Percentiles rank a stretch among this genome's conserved stretches.
Evolutionary conservation across 2,888 invertebrate species (phyloP).

Genomic region (Bedellia somnulentella): DNA sequence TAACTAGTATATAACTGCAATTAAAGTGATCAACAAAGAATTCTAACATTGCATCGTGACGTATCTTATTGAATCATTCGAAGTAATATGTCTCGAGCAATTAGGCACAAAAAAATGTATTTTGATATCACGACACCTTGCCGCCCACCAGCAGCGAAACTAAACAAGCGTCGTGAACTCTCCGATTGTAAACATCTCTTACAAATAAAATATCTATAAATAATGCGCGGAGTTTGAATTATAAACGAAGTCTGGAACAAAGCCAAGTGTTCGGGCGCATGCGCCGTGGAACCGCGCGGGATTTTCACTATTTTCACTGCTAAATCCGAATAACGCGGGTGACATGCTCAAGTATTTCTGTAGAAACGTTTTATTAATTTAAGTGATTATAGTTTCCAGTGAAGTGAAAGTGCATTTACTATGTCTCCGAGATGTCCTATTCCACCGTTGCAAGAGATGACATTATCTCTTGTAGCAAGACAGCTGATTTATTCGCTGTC

Average conservation of each 20-base stretch:
- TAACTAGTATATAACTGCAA: no score
- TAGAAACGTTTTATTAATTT: no score
- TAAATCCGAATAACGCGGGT: conserved; percentile 21
- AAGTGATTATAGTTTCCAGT: conserved; percentile 14
- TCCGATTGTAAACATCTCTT: conserved; percentile 42
- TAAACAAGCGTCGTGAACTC: conserved; percentile 24
- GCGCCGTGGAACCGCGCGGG: conserved; percentile 32
- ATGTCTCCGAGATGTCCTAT: conserved; percentile 70
- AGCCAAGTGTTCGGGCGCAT: conserved; percentile 41
- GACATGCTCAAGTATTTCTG: conserved; percentile 35
- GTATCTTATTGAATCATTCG: no score
- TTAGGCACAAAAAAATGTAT: no score
- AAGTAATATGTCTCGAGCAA: no score
- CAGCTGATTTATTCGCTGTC: conserved; percentile 65
- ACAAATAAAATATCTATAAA: conserved; percentile 49
- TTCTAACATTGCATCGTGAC: no score
- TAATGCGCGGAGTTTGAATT: conserved; percentile 47
- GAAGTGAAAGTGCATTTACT: conserved; percentile 13
- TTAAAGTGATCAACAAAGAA: no score
- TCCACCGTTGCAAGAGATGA: conserved; percentile 59
- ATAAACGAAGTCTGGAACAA: conserved; percentile 36
- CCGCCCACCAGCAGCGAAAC: conserved; percentile 1
- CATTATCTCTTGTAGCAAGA: conserved; percentile 63
- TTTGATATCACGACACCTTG: no score
- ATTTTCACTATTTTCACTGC: conserved; percentile 43